A percentile compares a stretch with the other conserved stretches of the same genome.
These are phyloP conservation scores for Ricordea florida DNA, from an alignment of 92 coral and sea anemone species.

Conservation along the genomic window DNA sequence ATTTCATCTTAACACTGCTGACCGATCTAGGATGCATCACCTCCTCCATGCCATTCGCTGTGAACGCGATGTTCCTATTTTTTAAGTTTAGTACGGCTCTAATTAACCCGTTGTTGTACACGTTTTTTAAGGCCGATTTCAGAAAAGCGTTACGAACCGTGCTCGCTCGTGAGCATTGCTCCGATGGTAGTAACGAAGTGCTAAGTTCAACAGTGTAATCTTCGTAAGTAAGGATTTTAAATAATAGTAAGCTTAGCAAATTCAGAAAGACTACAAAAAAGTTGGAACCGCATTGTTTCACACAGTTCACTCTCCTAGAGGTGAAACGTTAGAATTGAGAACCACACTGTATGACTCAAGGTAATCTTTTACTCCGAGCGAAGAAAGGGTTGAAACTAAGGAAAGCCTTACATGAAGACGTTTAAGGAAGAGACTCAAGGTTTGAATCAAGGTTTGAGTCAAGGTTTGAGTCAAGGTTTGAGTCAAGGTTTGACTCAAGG, in stretches of 20 bases:
- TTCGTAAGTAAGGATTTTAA: not conserved
- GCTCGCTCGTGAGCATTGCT: not conserved
- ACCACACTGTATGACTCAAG: too few species aligned
- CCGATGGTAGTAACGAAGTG: not conserved
- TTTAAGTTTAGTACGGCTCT: conserved; percentile 74
- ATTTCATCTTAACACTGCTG: conserved; percentile 55
- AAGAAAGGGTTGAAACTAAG: too few species aligned
- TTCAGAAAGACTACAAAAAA: not conserved
- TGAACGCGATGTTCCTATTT: conserved; percentile 1
- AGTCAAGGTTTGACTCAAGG: too few species aligned
- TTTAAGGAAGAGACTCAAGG: too few species aligned
- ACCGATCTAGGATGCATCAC: conserved; percentile 13
- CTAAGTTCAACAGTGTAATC: not conserved
- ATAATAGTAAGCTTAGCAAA: not conserved
- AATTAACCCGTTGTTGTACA: conserved; percentile 73
- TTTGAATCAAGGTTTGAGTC: too few species aligned
- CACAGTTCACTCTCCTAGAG: too few species aligned
- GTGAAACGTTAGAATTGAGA: too few species aligned
- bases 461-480: too few species aligned
- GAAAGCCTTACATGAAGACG: too few species aligned
- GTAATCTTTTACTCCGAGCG: too few species aligned
- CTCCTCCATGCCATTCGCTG: conserved; percentile 8
- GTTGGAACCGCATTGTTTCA: too few species aligned
- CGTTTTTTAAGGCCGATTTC: conserved; percentile 82
- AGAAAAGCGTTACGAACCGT: conserved; percentile 50